Percentiles rank a stretch among this genome's conserved stretches.
Evolutionary conservation across 1,140 invertebrate species (phyloP).

Genomic region (Zaprionus kolodkinae): DNA sequence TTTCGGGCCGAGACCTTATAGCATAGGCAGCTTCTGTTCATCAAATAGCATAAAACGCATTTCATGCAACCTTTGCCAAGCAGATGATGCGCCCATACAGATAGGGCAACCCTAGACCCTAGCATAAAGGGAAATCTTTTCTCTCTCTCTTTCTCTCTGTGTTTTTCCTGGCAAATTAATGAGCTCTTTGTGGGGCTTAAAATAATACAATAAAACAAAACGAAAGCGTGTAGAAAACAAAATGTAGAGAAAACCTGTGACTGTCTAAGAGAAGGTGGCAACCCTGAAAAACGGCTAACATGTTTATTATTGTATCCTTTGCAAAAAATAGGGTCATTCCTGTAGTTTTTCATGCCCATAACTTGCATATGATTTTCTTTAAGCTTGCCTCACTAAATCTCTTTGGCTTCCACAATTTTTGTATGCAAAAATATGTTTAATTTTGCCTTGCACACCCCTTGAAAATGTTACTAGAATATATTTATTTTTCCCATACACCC

Average conservation of each 20-base stretch:
- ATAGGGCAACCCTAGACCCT: neutral
- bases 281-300: slow-evolving; percentile 40
- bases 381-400: neutral
- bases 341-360: neutral
- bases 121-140: neutral
- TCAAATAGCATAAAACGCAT: slow-evolving; percentile 33
- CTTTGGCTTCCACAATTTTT: neutral
- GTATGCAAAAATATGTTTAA: neutral
- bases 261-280: slow-evolving; percentile 37
- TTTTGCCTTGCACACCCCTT: neutral
- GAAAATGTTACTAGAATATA: too few species aligned
- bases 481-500: too few species aligned
- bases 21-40: slow-evolving; percentile 20
- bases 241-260: slow-evolving; percentile 24
- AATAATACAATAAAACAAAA: slow-evolving; percentile 70
- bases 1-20: slow-evolving; percentile 1
- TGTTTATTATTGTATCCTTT: slow-evolving; percentile 34
- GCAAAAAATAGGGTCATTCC: slow-evolving; percentile 18
- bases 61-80: slow-evolving; percentile 38
- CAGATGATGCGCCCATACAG: slow-evolving; percentile 20
- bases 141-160: neutral
- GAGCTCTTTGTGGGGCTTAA: slow-evolving; percentile 73
- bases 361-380: neutral
- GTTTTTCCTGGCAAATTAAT: slow-evolving; percentile 61
- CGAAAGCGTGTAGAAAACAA: slow-evolving; percentile 24